Percentiles rank a stretch among this genome's conserved stretches.
Evolutionary conservation across 92 coral and sea anemone species (phyloP).

Genomic region (Palythoa grandiflora): DNA sequence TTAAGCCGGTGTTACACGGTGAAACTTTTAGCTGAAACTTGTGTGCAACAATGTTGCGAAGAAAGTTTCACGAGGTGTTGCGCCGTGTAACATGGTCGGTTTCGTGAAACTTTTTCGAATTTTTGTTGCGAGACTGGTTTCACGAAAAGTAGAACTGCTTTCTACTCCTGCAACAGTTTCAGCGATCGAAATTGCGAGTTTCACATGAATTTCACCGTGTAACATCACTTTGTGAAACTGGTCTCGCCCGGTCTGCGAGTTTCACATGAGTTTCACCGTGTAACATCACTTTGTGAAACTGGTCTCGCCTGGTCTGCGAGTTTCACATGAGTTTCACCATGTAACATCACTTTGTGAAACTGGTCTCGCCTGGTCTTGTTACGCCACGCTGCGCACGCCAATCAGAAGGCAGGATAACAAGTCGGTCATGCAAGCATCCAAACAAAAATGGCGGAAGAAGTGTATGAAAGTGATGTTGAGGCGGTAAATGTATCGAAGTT

Average conservation of each 20-base stretch:
- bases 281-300: neutral
- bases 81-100: too few species aligned
- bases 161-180: too few species aligned
- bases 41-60: too few species aligned
- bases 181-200: too few species aligned
- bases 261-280: neutral
- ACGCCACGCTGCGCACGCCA: neutral
- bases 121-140: too few species aligned
- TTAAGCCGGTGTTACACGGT: too few species aligned
- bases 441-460: conserved; percentile 30
- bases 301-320: neutral
- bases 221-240: neutral
- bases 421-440: conserved; percentile 5
- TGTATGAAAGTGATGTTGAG: too few species aligned
- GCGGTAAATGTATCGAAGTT: too few species aligned
- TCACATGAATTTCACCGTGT: neutral
- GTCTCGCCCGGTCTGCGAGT: neutral
- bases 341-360: neutral
- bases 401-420: neutral
- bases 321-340: neutral
- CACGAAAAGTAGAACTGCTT: too few species aligned
- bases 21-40: too few species aligned
- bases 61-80: too few species aligned
- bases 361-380: neutral
- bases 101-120: too few species aligned